These are phyloP conservation scores for Cotesia glomerata DNA, from an alignment of 1,140 invertebrate genomes.

Conservation along the genomic window DNA sequence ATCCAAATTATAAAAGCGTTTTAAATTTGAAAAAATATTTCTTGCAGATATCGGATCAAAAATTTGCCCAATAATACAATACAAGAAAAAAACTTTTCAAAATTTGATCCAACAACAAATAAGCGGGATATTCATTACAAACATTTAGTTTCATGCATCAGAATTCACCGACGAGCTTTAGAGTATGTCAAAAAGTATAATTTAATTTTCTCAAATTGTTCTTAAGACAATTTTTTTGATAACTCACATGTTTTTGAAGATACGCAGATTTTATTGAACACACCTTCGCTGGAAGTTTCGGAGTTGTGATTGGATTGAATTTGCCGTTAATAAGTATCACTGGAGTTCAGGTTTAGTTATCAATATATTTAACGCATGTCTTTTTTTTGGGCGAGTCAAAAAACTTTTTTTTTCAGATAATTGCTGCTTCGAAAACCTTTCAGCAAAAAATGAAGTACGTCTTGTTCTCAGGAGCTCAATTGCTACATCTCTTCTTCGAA, in stretches of 20 bases:
- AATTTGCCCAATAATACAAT: neutral
- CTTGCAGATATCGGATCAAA: constrained; percentile 2
- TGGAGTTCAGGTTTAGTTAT: neutral
- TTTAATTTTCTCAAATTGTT: neutral
- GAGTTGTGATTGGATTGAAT: neutral
- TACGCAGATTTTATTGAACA: neutral
- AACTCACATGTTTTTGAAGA: neutral
- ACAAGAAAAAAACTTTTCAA: neutral
- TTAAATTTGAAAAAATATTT: neutral
- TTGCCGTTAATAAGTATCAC: neutral
- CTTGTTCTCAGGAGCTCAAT: neutral
- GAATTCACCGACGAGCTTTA: constrained; percentile 8
- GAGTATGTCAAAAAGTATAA: neutral
- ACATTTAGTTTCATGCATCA: neutral
- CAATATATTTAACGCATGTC: neutral
- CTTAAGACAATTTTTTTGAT: neutral
- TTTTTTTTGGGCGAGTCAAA: too few species aligned
- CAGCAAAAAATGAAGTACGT: too few species aligned
- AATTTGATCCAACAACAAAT: neutral
- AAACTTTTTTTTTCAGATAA: neutral
- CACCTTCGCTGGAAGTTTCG: neutral
- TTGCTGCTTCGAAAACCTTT: too few species aligned
- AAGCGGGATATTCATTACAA: neutral
- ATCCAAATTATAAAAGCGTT: neutral
- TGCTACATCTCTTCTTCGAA: neutral